These are phyloP conservation scores for Glossophaga mutica DNA, from an alignment of 2,797 vertebrate species.

Conservation along the genomic window DNA sequence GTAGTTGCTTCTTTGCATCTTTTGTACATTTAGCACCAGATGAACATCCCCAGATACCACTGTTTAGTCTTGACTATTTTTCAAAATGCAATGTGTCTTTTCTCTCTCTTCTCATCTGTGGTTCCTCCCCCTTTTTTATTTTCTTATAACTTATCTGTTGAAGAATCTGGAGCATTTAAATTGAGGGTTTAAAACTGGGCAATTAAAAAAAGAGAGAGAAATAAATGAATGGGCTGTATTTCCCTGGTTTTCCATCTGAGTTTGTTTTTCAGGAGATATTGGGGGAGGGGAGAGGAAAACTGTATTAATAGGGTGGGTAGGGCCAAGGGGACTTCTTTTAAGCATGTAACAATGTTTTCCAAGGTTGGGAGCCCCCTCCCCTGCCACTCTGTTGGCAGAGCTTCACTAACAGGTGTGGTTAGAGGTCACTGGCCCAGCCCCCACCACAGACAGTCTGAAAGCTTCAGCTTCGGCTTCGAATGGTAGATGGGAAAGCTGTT, in stretches of 20 bases:
- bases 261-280: not conserved
- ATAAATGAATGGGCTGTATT: not conserved
- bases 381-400: not conserved
- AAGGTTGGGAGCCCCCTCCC: not conserved
- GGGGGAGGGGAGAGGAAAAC: not conserved
- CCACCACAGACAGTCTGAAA: not conserved
- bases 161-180: conserved; percentile 15
- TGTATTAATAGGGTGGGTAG: not conserved
- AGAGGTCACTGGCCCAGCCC: not conserved
- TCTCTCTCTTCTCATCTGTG: not conserved
- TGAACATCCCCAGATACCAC: not conserved
- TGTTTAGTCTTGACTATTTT: not conserved
- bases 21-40: not conserved
- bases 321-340: not conserved
- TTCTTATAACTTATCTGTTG: not conserved
- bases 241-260: not conserved
- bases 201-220: not conserved
- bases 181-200: not conserved
- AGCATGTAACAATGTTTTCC: not conserved
- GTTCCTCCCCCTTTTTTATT: not conserved
- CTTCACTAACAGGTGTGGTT: not conserved
- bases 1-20: not conserved
- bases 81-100: not conserved
- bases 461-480: not conserved
- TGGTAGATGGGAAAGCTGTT: not conserved